Evolutionary conservation across 2,888 invertebrate genomes (phyloP).

Genomic region (Piscicola geometra): DNA sequence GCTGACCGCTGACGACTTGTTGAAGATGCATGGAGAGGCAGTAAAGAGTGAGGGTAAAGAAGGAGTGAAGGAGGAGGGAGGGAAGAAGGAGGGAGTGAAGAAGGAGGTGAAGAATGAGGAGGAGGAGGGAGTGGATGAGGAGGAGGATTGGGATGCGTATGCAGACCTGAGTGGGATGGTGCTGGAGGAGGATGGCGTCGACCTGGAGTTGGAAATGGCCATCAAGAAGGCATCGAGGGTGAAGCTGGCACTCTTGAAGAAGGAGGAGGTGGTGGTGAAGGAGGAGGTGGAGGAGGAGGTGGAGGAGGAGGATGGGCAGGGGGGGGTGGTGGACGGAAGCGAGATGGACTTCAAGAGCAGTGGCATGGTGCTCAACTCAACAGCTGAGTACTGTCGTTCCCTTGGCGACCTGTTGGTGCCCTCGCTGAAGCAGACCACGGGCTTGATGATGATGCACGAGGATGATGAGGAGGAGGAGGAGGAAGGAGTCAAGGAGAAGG

Average conservation of each 20-base stretch:
- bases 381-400: constrained; percentile 92
- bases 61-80: not conserved
- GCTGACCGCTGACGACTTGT: constrained; percentile 70
- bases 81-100: constrained; percentile 3
- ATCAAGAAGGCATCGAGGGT: constrained; percentile 63
- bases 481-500: constrained; percentile 56
- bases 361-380: constrained; percentile 74
- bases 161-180: constrained; percentile 61
- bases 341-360: constrained; percentile 38
- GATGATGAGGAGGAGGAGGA: constrained; percentile 55
- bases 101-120: not conserved
- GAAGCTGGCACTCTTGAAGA: not conserved
- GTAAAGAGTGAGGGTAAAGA: not conserved
- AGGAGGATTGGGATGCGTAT: constrained; percentile 57
- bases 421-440: constrained; percentile 52
- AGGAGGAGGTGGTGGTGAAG: not conserved
- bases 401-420: constrained; percentile 92
- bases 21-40: constrained; percentile 51
- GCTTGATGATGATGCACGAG: not conserved
- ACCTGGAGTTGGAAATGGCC: constrained; percentile 66
- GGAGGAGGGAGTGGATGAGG: constrained; percentile 23
- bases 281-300: not conserved
- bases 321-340: constrained; percentile 39
- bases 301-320: not conserved
- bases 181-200: constrained; percentile 66